Conservation (phyloP, 2,888 invertebrate genomes). For the Agapostemon virescens region DNA sequence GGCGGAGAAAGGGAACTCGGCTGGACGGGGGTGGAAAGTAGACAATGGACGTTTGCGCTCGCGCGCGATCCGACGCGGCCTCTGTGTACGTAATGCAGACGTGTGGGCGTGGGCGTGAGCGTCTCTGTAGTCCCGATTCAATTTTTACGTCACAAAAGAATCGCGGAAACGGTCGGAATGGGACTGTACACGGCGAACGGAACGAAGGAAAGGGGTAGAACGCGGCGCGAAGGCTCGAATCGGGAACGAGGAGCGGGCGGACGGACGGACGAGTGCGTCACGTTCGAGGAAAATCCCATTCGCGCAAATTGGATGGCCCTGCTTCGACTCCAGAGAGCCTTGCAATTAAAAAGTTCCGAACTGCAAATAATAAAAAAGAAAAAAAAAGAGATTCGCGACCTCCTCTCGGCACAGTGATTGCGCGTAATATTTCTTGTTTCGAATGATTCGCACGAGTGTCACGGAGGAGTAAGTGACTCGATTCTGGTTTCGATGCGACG, state of each 20-base stretch:
- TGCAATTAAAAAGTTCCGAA: conserved; percentile 79
- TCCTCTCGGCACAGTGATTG: not conserved
- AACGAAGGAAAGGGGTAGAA: conserved; percentile 40
- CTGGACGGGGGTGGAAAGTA: conserved; percentile 33
- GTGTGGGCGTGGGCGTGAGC: conserved; percentile 11
- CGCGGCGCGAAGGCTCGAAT: conserved; percentile 17
- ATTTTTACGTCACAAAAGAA: conserved; percentile 67
- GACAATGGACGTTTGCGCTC: conserved; percentile 11
- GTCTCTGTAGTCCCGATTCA: conserved; percentile 56
- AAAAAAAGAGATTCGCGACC: conserved; percentile 45
- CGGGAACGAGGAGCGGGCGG: conserved; percentile 9
- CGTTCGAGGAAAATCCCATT: conserved; percentile 74
- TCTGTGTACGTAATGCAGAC: conserved; percentile 6
- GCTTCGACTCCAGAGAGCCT: conserved; percentile 68
- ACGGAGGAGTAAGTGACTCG: not conserved
- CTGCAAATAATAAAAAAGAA: conserved; percentile 54
- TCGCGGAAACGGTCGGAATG: conserved; percentile 54
- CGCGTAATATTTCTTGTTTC: conserved; percentile 18
- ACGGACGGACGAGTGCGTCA: conserved; percentile 50
- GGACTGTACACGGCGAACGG: conserved; percentile 34
- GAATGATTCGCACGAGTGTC: not conserved
- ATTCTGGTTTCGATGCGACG: not conserved
- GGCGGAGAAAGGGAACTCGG: conserved; percentile 19
- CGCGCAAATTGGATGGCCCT: conserved; percentile 78
- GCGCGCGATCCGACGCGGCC: not conserved